Base-by-base conservation (phyloP, 2,113 vertebrate genomes). In the Scophthalmus maximus region DNA sequence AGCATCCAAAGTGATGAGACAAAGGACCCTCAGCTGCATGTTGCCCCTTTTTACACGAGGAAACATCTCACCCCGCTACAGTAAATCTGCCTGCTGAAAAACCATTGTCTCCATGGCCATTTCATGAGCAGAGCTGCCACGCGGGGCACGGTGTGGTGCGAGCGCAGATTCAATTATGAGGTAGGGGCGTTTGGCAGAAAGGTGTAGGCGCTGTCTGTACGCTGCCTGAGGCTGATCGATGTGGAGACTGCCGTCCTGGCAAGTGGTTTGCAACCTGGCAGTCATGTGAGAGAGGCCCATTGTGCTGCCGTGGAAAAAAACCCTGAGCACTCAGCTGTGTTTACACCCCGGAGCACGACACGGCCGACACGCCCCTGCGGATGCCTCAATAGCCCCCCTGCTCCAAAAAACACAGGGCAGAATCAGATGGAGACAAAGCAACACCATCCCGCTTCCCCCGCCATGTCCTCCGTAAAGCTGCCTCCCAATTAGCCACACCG, bases 101-200 rank as follows among this genome's bases (percentile, higher is more conserved):
- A 79, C 78, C 76, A 81, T 85, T 85, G 68, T 70, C 61, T 78
- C 68, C 7, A 36, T 68, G 69, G 84, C 76, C 66, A 74, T 80
- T 84, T 81, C 68, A 68, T 55, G 74, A 85, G 82, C 68, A 36
- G 60, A 74, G 66, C 53, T 67, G 47, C 83, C 81, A 79, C 56
- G 57, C 22, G 51, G 83, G 68, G 56, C 79, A 38, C 86, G 74
- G 78, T 58, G 36, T 84, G 88, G 68, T 23, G 68, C 78, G 69
- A 78, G 69, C 58, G 57, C 69, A 50, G 58, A 90, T 90, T 90
- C 77, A 88, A 88, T 91, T 90, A 89, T 52, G 75, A 81, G 78
- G 71, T 58, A 61, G 73, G 59, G 64, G 49, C 78, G 79, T 66
- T 78, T 79, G 66, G 58, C 68, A 63, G 67, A 55, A 51, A 77